Evolutionary conservation across 2,113 vertebrate genomes (phyloP).

Genomic region (Sceloporus tristichus): DNA sequence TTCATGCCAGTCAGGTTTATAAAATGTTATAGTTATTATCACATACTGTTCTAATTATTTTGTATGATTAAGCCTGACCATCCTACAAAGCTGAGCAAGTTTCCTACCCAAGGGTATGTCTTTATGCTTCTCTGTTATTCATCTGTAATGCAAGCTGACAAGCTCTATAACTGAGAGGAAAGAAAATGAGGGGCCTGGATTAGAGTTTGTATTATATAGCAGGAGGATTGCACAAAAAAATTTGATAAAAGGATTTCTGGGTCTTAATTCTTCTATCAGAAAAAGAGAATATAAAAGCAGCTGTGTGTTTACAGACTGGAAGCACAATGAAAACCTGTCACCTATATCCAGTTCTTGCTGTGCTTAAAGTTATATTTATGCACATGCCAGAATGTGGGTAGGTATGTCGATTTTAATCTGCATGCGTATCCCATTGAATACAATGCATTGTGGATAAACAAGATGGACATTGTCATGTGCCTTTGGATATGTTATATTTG

Average conservation of each 20-base stretch:
- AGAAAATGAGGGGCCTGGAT: constrained; percentile 31
- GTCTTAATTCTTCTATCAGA: not conserved
- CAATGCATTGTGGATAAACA: not conserved
- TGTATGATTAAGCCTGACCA: constrained; percentile 45
- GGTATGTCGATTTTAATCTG: not conserved
- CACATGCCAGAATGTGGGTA: not conserved
- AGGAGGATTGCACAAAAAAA: not conserved
- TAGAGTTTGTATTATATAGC: constrained; percentile 28
- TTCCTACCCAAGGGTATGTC: constrained; percentile 50
- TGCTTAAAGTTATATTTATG: not conserved
- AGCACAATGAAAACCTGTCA: not conserved
- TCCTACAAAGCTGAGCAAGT: constrained; percentile 33
- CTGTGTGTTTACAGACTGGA: not conserved
- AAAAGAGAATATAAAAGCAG: not conserved
- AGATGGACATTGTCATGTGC: not conserved
- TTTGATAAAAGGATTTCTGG: constrained; percentile 20
- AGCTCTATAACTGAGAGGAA: constrained; percentile 11
- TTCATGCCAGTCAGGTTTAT: constrained; percentile 27
- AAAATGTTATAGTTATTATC: constrained; percentile 1
- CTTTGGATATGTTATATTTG: constrained; percentile 4
- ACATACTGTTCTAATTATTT: constrained; percentile 24
- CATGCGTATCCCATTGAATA: not conserved
- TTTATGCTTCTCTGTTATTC: constrained; percentile 48
- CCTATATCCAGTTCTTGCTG: not conserved
- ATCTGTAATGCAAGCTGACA: constrained; percentile 58